Percentiles rank a stretch among this genome's conserved stretches.
Evolutionary conservation across 2,797 vertebrate genomes (phyloP).

Genomic region (Enteromius afrohamiltoni): DNA sequence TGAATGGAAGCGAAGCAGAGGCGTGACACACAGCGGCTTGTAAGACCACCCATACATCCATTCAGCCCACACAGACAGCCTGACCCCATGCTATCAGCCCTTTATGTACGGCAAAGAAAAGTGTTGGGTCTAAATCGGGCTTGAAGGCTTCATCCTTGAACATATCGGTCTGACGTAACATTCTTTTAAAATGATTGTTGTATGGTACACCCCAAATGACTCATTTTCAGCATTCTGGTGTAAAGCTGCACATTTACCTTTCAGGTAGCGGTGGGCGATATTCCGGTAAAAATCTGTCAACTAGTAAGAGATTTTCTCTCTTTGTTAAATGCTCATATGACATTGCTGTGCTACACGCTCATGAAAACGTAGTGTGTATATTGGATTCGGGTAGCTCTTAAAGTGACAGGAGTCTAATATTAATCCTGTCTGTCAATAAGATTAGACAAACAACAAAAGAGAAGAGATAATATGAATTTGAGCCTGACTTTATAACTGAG

Average conservation of each 20-base stretch:
- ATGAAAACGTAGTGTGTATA: background rate
- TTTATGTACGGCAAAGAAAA: background rate
- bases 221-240: background rate
- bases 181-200: background rate
- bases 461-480: background rate
- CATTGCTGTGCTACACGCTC: too few species aligned
- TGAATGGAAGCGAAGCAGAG: constrained; percentile 76
- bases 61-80: constrained; percentile 21
- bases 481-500: background rate
- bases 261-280: background rate
- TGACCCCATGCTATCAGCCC: background rate
- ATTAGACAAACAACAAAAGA: background rate
- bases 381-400: background rate
- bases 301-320: background rate
- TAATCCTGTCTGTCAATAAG: background rate
- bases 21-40: constrained; percentile 72
- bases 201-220: background rate
- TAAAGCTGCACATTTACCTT: background rate
- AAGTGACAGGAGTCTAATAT: background rate
- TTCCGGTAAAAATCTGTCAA: too few species aligned
- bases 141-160: background rate
- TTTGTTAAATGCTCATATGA: background rate
- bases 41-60: background rate
- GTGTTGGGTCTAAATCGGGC: background rate
- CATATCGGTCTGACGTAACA: background rate